Percentiles rank a stretch among this genome's conserved stretches.
Conservation (phyloP, 2,113 vertebrate genomes). For the Lamprologus sp. region DNA sequence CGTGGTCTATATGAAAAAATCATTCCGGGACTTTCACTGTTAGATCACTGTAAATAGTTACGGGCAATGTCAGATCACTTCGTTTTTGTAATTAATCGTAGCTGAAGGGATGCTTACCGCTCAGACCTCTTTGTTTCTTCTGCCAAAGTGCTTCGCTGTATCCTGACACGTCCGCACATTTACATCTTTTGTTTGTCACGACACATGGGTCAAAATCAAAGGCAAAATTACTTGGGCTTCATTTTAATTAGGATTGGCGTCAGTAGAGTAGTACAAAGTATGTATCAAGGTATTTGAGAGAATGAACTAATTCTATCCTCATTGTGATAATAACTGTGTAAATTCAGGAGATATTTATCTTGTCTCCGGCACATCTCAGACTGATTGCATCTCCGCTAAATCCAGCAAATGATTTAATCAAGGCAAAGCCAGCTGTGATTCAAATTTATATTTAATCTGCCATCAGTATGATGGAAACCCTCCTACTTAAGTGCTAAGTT, state of each 20-base stretch:
- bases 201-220: background rate
- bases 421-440: background rate
- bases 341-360: background rate
- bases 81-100: constrained; percentile 15
- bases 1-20: background rate
- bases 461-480: background rate
- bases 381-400: constrained; percentile 5
- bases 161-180: background rate
- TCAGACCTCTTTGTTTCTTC: background rate
- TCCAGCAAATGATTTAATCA: constrained; percentile 18
- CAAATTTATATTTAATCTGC: background rate
- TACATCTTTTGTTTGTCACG: background rate
- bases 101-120: constrained; percentile 19
- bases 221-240: background rate
- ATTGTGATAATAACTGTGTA: background rate
- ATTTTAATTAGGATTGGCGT: background rate
- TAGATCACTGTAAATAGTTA: constrained; percentile 11
- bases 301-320: background rate
- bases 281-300: background rate
- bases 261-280: background rate
- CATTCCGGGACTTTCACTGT: background rate
- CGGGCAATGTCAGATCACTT: background rate
- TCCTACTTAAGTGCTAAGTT: background rate
- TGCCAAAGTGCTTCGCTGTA: background rate
- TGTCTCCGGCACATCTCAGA: background rate